Evolutionary conservation across 2,888 invertebrate species (phyloP), one percentile per base, ranked within the genome.

Genomic region (Chironomus riparius): DNA sequence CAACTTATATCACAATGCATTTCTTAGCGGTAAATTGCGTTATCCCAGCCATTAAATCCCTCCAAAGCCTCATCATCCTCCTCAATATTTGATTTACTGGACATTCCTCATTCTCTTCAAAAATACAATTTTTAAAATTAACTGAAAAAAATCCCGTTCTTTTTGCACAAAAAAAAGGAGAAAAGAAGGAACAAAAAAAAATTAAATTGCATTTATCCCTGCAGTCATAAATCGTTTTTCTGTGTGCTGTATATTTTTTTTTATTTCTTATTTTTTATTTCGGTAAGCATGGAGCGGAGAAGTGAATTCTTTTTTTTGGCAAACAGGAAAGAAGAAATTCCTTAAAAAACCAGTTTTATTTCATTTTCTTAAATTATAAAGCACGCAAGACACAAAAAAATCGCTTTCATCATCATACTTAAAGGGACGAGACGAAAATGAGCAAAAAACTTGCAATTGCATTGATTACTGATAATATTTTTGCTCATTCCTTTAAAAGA

Each of bases 51-150:
- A 38, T 5, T 1, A 38, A 38, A 38, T 10, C 1, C 10, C 38
- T 38, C 38, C 38, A 38, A 7, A 38, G 7, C 38, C 38, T 38
- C 38, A 38, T 38, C 38, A 38, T 38, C 38, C 38, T 38, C 10
- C 38, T 38, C 38, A 38, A 38, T 38, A 38, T 38, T 38, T 38
- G 10, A 38, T 38, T 38, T 38, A 38, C 38, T 38, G 38, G 38
- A 38, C 38, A 38, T 38, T 38, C 38, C 10, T 38, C 38, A 38
- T 65, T 24, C 21, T 65, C 21, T 24, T 24, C 24, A 21, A 24
- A 24, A 48, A 70, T n/a, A 47, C 47, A 70, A 70, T 70, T 70
- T 70, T 10, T n/a, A n/a, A 70, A 70, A 70, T 70, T 70, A 70
- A 47, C 48, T 48, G 24, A 22, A 71, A 56, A 38, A 69, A 71